Evolutionary conservation across 2,113 vertebrate species (phyloP).

Genomic region (Perca schrenkii): DNA sequence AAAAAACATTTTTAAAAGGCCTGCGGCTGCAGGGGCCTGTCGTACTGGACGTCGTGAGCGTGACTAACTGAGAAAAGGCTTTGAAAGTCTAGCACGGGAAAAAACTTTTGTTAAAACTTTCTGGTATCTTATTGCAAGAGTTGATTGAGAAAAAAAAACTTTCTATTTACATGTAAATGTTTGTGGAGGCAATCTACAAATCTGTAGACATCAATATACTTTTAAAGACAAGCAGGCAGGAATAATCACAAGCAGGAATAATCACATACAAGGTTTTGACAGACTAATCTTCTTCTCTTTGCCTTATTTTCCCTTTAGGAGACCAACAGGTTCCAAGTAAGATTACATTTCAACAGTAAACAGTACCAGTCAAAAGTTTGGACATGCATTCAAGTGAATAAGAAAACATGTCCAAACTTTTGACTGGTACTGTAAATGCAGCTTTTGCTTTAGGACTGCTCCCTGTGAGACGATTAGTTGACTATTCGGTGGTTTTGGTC

Average conservation of each 20-base stretch:
- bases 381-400: no score
- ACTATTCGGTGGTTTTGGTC: no score
- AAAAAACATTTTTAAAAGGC: not conserved
- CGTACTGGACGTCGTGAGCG: not conserved
- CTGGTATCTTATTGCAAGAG: not conserved
- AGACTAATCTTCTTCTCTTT: not conserved
- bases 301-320: not conserved
- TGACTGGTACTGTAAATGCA: not conserved
- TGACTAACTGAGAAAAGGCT: not conserved
- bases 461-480: no score
- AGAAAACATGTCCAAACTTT: no score
- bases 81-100: not conserved
- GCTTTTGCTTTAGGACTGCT: not conserved
- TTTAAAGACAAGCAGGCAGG: slow-evolving; percentile 26
- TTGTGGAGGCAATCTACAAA: slow-evolving; percentile 2
- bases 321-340: not conserved
- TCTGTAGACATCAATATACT: not conserved
- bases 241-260: slow-evolving; percentile 19
- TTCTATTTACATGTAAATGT: slow-evolving; percentile 42
- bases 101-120: not conserved
- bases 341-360: not conserved
- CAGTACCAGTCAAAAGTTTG: no score
- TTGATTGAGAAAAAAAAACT: not conserved
- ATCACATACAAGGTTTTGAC: slow-evolving; percentile 4
- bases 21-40: not conserved